These are phyloP conservation scores for Dryadula phaetusa DNA, from an alignment of 2,888 invertebrate genomes.

Conservation along the genomic window DNA sequence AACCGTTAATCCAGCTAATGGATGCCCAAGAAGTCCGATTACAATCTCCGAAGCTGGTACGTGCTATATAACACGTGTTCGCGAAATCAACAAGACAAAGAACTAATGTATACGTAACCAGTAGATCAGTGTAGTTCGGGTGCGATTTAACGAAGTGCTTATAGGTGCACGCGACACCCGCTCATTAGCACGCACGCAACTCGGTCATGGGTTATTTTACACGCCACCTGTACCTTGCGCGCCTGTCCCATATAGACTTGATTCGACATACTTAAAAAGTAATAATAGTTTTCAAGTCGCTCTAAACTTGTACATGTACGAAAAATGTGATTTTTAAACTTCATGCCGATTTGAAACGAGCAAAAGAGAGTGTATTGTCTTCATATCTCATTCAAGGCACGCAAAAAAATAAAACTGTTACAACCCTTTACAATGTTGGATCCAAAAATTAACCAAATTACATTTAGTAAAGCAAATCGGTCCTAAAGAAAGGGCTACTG, in stretches of 20 bases:
- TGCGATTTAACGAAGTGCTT: conserved; percentile 71
- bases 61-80: conserved; percentile 50
- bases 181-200: conserved; percentile 80
- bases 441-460: conserved; percentile 81
- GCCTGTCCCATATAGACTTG: conserved; percentile 57
- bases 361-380: conserved; percentile 36
- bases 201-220: conserved; percentile 50
- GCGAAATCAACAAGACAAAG: conserved; percentile 60
- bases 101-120: conserved; percentile 58
- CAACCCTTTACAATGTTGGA: conserved; percentile 70
- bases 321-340: background rate
- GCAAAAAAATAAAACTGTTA: conserved; percentile 53
- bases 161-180: conserved; percentile 75
- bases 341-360: conserved; percentile 15
- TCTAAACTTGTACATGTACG: conserved; percentile 29
- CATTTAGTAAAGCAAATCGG: conserved; percentile 79
- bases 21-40: conserved; percentile 43
- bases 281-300: conserved; percentile 66
- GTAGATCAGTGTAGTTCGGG: conserved; percentile 60
- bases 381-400: conserved; percentile 46
- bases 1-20: conserved; percentile 47
- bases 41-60: conserved; percentile 44
- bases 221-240: conserved; percentile 53
- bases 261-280: conserved; percentile 65
- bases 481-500: conserved; percentile 82